Conservation (phyloP, 2,113 vertebrate species). For the Dermatemys mawii region DNA sequence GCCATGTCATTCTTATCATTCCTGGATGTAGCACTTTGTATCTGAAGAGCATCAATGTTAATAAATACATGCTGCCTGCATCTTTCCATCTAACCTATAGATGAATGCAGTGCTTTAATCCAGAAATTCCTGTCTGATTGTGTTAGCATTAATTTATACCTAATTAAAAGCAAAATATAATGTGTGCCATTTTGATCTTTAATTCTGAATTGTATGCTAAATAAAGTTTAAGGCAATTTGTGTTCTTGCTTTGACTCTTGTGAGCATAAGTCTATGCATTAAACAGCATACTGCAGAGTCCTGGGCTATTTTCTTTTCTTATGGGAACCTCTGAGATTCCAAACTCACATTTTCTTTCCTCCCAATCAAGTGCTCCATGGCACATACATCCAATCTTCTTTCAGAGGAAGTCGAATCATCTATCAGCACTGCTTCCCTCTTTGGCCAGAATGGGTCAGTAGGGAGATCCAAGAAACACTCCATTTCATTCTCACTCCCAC, state of each 20-base stretch:
- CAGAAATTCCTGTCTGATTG: not conserved
- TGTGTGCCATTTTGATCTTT: not conserved
- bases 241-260: not conserved
- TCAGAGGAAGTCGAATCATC: not conserved
- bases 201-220: not conserved
- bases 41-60: not conserved
- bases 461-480: not conserved
- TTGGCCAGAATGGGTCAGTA: not conserved
- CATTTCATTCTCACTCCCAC: not conserved
- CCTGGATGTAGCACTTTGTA: not conserved
- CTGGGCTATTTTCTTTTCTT: not conserved
- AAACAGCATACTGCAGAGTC: not conserved
- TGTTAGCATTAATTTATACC: not conserved
- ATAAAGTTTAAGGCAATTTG: not conserved
- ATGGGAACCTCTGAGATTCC: not conserved
- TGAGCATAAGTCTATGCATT: not conserved
- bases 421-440: not conserved
- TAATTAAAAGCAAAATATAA: not conserved
- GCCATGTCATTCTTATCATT: not conserved
- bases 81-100: not conserved
- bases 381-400: not conserved
- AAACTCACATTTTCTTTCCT: not conserved
- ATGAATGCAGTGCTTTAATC: not conserved
- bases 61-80: not conserved
- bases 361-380: not conserved